Percentiles rank a stretch among this genome's conserved stretches.
Conservation (phyloP, 2,113 vertebrate species). For the Thalassarche chlororhynchos region DNA sequence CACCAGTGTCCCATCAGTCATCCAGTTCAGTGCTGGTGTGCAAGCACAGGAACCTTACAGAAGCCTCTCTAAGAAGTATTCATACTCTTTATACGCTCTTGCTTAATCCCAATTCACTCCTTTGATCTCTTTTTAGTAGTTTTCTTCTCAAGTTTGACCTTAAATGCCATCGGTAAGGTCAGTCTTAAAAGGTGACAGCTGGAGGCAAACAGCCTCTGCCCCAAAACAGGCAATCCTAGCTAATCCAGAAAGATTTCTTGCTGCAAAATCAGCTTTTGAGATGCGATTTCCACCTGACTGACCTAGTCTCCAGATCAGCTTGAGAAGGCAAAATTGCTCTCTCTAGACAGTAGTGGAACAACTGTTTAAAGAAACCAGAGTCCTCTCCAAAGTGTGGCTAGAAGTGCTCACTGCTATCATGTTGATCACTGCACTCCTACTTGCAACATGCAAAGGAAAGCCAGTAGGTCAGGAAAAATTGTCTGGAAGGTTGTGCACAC, state of each 20-base stretch:
- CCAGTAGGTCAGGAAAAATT: neutral
- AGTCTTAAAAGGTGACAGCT: neutral
- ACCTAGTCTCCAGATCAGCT: neutral
- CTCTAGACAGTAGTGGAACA: neutral
- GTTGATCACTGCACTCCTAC: neutral
- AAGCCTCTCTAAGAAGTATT: neutral
- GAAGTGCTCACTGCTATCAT: neutral
- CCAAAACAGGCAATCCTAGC: neutral
- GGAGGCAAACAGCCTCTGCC: neutral
- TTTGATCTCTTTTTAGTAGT: neutral
- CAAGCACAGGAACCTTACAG: neutral
- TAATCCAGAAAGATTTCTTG: neutral
- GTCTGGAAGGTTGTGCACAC: neutral
- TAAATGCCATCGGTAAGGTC: neutral
- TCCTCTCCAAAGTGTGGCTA: neutral
- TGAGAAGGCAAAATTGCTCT: neutral
- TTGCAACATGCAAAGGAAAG: neutral
- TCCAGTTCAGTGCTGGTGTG: neutral
- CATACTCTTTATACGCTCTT: neutral
- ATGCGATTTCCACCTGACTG: neutral
- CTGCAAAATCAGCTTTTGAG: neutral
- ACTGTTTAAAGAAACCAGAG: neutral
- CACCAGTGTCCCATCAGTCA: neutral
- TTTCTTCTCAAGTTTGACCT: neutral
- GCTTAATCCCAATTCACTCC: neutral